These are phyloP conservation scores for Urocolius indicus DNA, from an alignment of 2,113 vertebrate genomes.

Conservation along the genomic window DNA sequence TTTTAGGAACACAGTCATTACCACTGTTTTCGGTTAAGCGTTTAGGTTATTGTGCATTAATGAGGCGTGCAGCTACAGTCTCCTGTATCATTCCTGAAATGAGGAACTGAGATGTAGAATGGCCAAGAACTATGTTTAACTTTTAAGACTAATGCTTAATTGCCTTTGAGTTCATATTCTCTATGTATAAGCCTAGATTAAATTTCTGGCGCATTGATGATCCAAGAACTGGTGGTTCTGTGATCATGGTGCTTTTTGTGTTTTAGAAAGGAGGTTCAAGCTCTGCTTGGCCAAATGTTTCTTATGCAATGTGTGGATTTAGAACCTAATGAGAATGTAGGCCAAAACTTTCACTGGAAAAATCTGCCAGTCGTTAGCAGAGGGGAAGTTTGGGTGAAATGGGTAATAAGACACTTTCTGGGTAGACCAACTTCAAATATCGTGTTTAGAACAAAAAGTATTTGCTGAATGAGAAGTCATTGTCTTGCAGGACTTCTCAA, in stretches of 20 bases:
- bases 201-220: background rate
- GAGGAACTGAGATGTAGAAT: background rate
- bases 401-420: background rate
- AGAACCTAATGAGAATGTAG: background rate
- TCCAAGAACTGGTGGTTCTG: background rate
- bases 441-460: background rate
- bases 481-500: background rate
- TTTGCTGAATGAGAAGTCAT: background rate
- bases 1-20: background rate
- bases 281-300: background rate
- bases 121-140: background rate
- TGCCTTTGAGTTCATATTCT: background rate
- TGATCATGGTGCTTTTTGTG: background rate
- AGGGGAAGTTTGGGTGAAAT: background rate
- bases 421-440: background rate
- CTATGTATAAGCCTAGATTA: background rate
- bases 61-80: background rate
- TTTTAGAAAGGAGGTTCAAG: background rate
- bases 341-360: background rate
- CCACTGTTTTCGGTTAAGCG: background rate
- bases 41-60: background rate
- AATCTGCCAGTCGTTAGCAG: background rate
- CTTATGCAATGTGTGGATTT: background rate
- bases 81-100: background rate
- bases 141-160: conserved; percentile 15